Evolutionary conservation across 2,113 vertebrate genomes (phyloP).

Genomic region (Phaethon lepturus): DNA sequence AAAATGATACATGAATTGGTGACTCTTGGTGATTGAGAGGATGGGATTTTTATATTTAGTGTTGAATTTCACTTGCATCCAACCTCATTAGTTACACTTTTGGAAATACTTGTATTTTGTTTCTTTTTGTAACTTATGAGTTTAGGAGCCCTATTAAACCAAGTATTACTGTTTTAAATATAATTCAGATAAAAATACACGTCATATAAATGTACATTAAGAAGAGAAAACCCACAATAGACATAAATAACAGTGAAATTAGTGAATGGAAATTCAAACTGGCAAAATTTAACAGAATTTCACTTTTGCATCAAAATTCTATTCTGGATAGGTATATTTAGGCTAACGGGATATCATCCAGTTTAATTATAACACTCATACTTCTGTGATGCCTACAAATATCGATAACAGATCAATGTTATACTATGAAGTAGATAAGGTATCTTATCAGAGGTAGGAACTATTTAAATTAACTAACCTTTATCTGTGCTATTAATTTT

Average conservation of each 20-base stretch:
- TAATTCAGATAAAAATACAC: neutral
- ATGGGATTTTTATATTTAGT: neutral
- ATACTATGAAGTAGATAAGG: neutral
- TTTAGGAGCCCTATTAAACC: neutral
- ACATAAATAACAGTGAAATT: neutral
- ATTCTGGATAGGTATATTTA: neutral
- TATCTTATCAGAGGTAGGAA: neutral
- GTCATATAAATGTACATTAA: neutral
- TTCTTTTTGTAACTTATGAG: neutral
- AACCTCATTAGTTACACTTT: neutral
- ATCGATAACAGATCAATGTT: neutral
- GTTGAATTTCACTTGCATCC: neutral
- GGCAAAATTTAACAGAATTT: neutral
- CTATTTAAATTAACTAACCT: constrained; percentile 10
- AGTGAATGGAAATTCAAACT: neutral
- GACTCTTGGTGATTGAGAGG: neutral
- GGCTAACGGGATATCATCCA: neutral
- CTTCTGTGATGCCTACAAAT: constrained; percentile 3
- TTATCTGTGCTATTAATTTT: neutral
- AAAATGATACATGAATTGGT: neutral
- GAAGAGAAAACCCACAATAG: neutral
- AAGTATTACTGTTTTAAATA: neutral
- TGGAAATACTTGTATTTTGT: neutral
- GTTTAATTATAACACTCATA: neutral
- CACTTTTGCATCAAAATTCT: neutral